These are phyloP conservation scores for Euura saliciscinereae DNA, from an alignment of 1,140 invertebrate genomes.

Conservation along the genomic window DNA sequence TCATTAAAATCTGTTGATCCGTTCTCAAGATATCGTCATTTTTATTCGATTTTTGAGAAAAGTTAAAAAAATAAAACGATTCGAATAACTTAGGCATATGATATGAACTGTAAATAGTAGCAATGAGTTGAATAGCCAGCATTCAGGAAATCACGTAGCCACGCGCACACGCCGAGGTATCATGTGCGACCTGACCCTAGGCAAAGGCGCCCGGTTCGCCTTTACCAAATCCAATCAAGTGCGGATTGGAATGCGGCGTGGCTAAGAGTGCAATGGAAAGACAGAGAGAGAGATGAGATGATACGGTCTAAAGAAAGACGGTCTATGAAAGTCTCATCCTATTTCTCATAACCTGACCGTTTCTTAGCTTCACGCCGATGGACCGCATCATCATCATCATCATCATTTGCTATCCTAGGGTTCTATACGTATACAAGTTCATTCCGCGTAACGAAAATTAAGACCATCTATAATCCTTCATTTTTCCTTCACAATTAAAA, in stretches of 20 bases:
- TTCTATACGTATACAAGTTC: too few species aligned
- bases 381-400: background rate
- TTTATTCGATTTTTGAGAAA: too few species aligned
- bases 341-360: background rate
- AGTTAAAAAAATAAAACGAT: too few species aligned
- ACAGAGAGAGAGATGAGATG: background rate
- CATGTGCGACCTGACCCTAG: slow-evolving; percentile 20
- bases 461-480: too few species aligned
- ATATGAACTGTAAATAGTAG: too few species aligned
- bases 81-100: slow-evolving; percentile 9
- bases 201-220: slow-evolving; percentile 17
- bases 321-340: background rate
- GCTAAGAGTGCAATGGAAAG: slow-evolving; percentile 11
- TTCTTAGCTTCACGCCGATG: background rate
- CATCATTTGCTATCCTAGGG: too few species aligned
- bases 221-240: slow-evolving; percentile 46
- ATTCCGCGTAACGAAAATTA: too few species aligned
- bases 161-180: background rate
- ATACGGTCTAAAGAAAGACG: background rate
- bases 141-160: slow-evolving; percentile 5
- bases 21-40: too few species aligned
- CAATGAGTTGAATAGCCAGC: background rate
- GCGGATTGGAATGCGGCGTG: slow-evolving; percentile 41
- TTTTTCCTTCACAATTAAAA: too few species aligned
- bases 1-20: too few species aligned